Evolutionary conservation across 2,888 invertebrate genomes (phyloP), one percentile per base, ranked within the genome.

Genomic region (Melanotus villosus): DNA sequence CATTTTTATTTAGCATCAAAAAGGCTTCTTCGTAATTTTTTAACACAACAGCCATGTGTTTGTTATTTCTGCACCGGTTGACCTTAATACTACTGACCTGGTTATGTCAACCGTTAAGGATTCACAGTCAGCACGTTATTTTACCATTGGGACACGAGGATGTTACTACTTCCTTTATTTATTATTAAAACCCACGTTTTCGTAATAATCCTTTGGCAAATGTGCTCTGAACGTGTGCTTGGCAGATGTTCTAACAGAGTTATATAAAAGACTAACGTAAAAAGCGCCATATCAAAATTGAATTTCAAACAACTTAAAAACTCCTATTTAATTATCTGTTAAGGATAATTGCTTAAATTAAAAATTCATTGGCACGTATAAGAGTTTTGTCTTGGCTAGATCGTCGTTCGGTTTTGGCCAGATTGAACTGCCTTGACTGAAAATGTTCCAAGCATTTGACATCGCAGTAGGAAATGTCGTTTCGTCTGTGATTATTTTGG

Each of bases 41-140:
- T 38, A 36, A 56, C 21, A 23, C 14, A 0, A 2, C 56, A 56
- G 19, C n/a, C 23, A 67, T 62, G 54, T 43, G 36, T n/a, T n/a
- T n/a, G n/a, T 63, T 68, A 57, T 63, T 57, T 68, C 30, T 63
- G 63, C 63, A 47, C 50, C 63, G 32, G 43, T 54, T 59, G 64
- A 65, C 68, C 68, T 68, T 68, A 68, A 64, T 47, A 68, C 68
- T 59, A 64, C 68, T 68, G 58, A 68, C 68, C 68, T 23, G 59
- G 64, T 68, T 68, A 64, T 68, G 68, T 59, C 64, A 54, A 68
- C 68, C 59, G 68, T 64, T 68, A 68, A 52, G 64, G 58, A 65
- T 65, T 65, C 58, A n/a, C n/a, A n/a, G n/a, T n/a, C n/a, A 38
- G 18, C 47, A 50, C 21, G 65, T 65, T 56, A 21, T 23, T 65